Evolutionary conservation across 2,888 invertebrate species (phyloP).

Genomic region (Agrilus cyanescens): DNA sequence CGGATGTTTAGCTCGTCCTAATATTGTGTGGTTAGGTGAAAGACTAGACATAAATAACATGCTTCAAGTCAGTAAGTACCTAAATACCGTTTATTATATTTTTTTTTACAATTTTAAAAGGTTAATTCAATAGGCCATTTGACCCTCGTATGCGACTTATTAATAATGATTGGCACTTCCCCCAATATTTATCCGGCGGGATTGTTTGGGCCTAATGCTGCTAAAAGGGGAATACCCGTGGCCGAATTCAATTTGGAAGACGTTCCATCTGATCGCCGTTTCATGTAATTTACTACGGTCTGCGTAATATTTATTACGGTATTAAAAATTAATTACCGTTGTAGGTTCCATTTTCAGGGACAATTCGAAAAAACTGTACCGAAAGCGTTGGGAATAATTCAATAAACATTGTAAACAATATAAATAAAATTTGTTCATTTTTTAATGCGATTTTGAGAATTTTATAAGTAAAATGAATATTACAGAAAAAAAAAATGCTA

Average conservation of each 20-base stretch:
- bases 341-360: constrained; percentile 30
- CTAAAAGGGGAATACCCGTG: constrained; percentile 58
- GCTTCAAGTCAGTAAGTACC: constrained; percentile 46
- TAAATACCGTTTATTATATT: no score
- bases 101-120: neutral
- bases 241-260: constrained; percentile 54
- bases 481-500: no score
- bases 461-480: no score
- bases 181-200: constrained; percentile 81
- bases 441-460: no score
- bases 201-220: constrained; percentile 71
- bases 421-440: no score
- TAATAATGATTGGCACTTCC: constrained; percentile 75
- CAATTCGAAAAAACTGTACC: constrained; percentile 30
- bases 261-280: constrained; percentile 24
- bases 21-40: constrained; percentile 87
- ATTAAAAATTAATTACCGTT: constrained; percentile 6
- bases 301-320: neutral
- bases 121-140: constrained; percentile 40
- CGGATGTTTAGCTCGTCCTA: constrained; percentile 59
- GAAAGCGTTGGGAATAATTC: constrained; percentile 23
- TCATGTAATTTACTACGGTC: constrained; percentile 16
- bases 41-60: constrained; percentile 51
- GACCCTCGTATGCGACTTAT: constrained; percentile 60
- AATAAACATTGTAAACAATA: no score